Percentiles rank a stretch among this genome's conserved stretches.
These are phyloP conservation scores for Anguilla rostrata DNA, from an alignment of 2,113 vertebrate species.

Conservation along the genomic window DNA sequence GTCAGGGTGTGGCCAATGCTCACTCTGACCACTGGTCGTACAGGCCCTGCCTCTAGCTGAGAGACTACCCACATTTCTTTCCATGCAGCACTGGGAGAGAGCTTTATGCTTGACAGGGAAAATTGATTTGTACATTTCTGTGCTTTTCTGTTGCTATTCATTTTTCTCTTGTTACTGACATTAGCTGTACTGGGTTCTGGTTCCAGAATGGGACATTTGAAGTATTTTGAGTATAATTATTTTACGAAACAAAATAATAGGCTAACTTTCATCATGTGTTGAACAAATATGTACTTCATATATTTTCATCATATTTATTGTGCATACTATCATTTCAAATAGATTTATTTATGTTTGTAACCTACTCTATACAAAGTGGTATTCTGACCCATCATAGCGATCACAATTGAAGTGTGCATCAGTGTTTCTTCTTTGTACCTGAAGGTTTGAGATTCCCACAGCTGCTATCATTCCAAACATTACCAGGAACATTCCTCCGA, in stretches of 20 bases:
- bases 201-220: background rate
- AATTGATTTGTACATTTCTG: background rate
- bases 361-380: too few relatives aligned
- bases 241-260: too few relatives aligned
- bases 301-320: too few relatives aligned
- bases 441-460: slow-evolving; percentile 76
- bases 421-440: slow-evolving; percentile 56
- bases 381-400: too few relatives aligned
- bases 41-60: background rate
- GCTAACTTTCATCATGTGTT: too few relatives aligned
- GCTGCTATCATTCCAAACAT: slow-evolving; percentile 81
- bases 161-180: background rate
- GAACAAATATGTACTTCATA: too few relatives aligned
- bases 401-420: background rate
- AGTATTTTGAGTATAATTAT: background rate
- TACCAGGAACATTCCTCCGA: slow-evolving; percentile 79
- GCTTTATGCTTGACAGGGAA: background rate
- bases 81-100: background rate
- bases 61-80: background rate
- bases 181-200: background rate
- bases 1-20: background rate
- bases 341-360: too few relatives aligned
- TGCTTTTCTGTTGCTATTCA: background rate
- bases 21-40: background rate
- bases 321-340: too few relatives aligned